Percentiles rank a stretch among this genome's conserved stretches.
phyloP scores from a whole-genome alignment of 2,888 invertebrate genomes.

The Acanthopleura granulata region DNA sequence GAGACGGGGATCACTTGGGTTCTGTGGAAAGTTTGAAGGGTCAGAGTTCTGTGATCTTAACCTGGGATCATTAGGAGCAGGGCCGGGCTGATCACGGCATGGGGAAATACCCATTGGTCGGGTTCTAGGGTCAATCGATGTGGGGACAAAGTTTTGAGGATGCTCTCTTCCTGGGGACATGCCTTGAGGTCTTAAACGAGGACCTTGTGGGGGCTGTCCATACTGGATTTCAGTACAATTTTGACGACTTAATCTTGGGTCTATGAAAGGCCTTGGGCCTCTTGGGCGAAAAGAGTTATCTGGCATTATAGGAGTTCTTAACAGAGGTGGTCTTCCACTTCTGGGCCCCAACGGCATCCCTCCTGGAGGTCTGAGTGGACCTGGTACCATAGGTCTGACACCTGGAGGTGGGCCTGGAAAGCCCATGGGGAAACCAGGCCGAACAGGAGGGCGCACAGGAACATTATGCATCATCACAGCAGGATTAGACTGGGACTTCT shows the following conservation, averaged over 20 bases:
- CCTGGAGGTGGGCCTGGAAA: conserved; percentile 18
- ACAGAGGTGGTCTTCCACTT: conserved; percentile 1
- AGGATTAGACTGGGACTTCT: conserved; percentile 22
- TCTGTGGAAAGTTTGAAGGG: conserved; percentile 22
- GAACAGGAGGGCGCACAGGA: conserved; percentile 28
- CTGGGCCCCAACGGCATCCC: neutral
- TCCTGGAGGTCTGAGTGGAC: conserved; percentile 7
- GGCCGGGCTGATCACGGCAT: neutral
- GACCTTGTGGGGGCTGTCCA: conserved; percentile 5
- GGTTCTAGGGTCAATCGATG: conserved; percentile 4
- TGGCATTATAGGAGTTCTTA: conserved; percentile 2
- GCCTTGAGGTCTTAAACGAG: conserved; percentile 26
- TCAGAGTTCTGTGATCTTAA: neutral
- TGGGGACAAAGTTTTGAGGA: neutral
- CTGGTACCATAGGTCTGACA: conserved; percentile 21
- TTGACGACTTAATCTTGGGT: conserved; percentile 23
- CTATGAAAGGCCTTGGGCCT: conserved; percentile 20
- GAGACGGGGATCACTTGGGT: conserved; percentile 27
- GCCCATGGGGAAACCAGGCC: conserved; percentile 12
- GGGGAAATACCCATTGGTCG: neutral
- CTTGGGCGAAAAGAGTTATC: neutral
- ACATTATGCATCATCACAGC: conserved; percentile 33
- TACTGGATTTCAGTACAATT: conserved; percentile 4
- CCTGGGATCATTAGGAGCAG: conserved; percentile 6
- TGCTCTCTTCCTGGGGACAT: conserved; percentile 20